Evolutionary conservation across 2,797 vertebrate species (phyloP).

Genomic region (Crossoptilon crossoptilon): DNA sequence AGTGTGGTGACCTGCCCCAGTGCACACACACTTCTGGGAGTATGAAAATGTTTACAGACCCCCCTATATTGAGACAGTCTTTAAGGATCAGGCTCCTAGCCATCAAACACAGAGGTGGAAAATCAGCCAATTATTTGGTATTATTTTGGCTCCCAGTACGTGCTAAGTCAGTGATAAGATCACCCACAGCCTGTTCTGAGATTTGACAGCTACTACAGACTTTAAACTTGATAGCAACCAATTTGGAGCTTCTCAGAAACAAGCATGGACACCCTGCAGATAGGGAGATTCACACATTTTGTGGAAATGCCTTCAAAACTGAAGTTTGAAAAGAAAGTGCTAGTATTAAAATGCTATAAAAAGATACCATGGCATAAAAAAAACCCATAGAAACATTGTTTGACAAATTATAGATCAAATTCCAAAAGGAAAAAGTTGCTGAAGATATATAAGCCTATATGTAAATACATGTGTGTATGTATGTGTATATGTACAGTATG

Average conservation of each 20-base stretch:
- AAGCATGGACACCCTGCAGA: slow-evolving; percentile 63
- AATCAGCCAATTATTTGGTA: slow-evolving; percentile 54
- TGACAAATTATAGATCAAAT: slow-evolving; percentile 42
- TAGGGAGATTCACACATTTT: slow-evolving; percentile 59
- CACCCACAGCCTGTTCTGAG: slow-evolving; percentile 38
- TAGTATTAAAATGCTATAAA: slow-evolving; percentile 53
- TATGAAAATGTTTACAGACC: neutral
- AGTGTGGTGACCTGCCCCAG: neutral
- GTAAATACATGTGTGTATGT: slow-evolving; percentile 49
- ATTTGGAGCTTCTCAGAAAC: slow-evolving; percentile 56
- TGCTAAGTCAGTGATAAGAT: slow-evolving; percentile 52
- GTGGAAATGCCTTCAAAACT: slow-evolving; percentile 42
- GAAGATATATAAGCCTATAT: slow-evolving; percentile 31
- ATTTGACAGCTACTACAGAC: slow-evolving; percentile 54
- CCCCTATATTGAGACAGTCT: neutral
- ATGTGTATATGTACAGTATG: slow-evolving; percentile 21
- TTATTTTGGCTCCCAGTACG: slow-evolving; percentile 2
- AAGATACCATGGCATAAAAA: slow-evolving; percentile 1
- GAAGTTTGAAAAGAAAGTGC: slow-evolving; percentile 33
- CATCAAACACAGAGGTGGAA: neutral
- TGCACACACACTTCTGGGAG: neutral
- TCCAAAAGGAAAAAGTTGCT: slow-evolving; percentile 25
- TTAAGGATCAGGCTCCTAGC: slow-evolving; percentile 8
- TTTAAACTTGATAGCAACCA: slow-evolving; percentile 56
- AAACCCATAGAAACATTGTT: neutral